These are phyloP conservation scores for Oligia latruncula DNA, from an alignment of 2,888 invertebrate species.

Conservation along the genomic window DNA sequence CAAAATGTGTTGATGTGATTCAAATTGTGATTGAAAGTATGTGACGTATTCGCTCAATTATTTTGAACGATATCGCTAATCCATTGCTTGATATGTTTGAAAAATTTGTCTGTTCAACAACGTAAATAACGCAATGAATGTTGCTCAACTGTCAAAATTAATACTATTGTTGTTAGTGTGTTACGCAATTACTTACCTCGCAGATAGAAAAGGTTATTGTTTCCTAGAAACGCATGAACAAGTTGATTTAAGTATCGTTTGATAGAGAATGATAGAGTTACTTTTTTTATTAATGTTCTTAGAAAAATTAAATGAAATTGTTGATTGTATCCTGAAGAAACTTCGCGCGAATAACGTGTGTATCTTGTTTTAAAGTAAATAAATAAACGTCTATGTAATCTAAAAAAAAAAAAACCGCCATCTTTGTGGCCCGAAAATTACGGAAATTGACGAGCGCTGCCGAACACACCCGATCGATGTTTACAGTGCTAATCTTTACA, in stretches of 20 bases:
- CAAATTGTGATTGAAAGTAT: too few relatives aligned
- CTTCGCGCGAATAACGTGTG: neutral
- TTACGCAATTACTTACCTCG: neutral
- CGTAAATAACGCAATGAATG: too few relatives aligned
- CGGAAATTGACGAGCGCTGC: constrained; percentile 65
- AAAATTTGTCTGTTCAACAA: too few relatives aligned
- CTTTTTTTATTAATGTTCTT: neutral
- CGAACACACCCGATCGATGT: constrained; percentile 65
- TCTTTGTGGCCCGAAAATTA: constrained; percentile 53
- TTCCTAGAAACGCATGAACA: neutral
- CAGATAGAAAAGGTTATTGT: neutral
- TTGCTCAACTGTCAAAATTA: too few relatives aligned
- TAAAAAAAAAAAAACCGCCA: constrained; percentile 16
- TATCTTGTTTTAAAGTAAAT: neutral
- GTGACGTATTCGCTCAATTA: neutral
- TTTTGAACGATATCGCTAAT: neutral
- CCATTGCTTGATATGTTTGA: too few relatives aligned
- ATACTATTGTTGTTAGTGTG: too few relatives aligned
- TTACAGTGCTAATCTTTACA: constrained; percentile 62
- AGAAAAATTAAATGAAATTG: neutral
- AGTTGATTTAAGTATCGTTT: neutral
- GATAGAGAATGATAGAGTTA: neutral
- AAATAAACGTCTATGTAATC: neutral
- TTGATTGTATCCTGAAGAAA: neutral
- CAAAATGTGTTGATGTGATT: too few relatives aligned